A percentile compares a stretch with the other conserved stretches of the same genome.
Evolutionary conservation across 2,797 vertebrate genomes (phyloP).

Genomic region (Toxotes lorentzi): DNA sequence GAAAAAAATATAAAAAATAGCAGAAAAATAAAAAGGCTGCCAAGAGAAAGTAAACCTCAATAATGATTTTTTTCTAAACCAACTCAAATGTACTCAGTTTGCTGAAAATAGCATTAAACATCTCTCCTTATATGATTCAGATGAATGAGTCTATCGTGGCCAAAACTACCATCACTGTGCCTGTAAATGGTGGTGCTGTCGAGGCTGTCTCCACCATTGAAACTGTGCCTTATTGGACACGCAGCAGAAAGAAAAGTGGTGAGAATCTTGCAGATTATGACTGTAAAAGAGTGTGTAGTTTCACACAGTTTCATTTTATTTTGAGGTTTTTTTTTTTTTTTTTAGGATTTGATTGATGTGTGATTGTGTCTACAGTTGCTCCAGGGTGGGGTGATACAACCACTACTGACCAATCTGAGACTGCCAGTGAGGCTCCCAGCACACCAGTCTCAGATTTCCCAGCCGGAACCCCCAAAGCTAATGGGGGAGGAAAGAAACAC

Average conservation of each 20-base stretch:
- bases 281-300: not conserved
- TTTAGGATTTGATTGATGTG: not conserved
- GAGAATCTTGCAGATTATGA: constrained; percentile 20
- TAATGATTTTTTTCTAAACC: not conserved
- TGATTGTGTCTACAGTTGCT: constrained; percentile 44
- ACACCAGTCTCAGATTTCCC: constrained; percentile 69
- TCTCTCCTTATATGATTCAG: constrained; percentile 70
- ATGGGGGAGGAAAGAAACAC: constrained; percentile 87
- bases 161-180: constrained; percentile 92
- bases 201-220: constrained; percentile 94
- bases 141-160: constrained; percentile 93
- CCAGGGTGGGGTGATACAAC: constrained; percentile 85
- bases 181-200: constrained; percentile 89
- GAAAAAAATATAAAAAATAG: not conserved
- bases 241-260: constrained; percentile 88
- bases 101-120: not conserved
- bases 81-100: not conserved
- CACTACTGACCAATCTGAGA: constrained; percentile 85
- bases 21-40: not conserved
- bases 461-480: constrained; percentile 80
- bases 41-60: not conserved
- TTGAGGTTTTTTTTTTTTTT: not conserved
- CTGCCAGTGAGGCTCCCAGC: constrained; percentile 75
- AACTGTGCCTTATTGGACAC: constrained; percentile 87
- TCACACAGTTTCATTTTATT: not conserved